Evolutionary conservation across 1,140 invertebrate genomes (phyloP), one percentile per base, ranked within the genome.

Genomic region (Drosophila erecta): DNA sequence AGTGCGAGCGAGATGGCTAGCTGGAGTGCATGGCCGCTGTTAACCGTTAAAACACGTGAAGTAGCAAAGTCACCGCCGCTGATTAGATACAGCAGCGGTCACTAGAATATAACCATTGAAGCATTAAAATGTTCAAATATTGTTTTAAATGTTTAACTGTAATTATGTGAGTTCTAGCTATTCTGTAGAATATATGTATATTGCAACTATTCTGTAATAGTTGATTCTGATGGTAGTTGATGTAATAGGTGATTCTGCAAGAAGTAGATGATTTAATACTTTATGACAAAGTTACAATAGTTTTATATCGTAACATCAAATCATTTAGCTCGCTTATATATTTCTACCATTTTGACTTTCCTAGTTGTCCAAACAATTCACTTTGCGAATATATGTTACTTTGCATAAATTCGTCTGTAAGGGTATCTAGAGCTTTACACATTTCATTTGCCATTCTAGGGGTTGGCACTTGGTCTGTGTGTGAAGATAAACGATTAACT

Each of bases 41-140:
- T 78, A 75, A 84, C 76, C 76, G 81, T 85, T 84, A 80, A 62
- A 73, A 84, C 81, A 85, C 80, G 80, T 84, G 81, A 85, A 80
- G 12, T 17, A 27, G 49, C 41, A 4, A 33, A 22, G 22, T 41
- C 51, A 40, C 37, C 38, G 60, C 14, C 22, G 40, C 37, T 65
- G 47, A 54, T 65, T 59, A 58, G 59, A 41, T n/a, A 62, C 59
- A 62, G 55, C 10, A 15, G 59, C 15, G 54, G 37, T 15, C 54
- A 59, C 10, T 20, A 51, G 2, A 17, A 41, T 15, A 20, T 4
- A 4, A 10, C 7, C 30, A 30, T 30, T 10, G 30, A 30, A n/a
- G n/a, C n/a, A n/a, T n/a, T n/a, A n/a, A n/a, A n/a, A n/a, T n/a
- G n/a, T n/a, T n/a, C n/a, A 17, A 17, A 17, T 17, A 17, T 1